These are phyloP conservation scores for Grammomys dolichurus DNA, from an alignment of 2,113 vertebrate genomes.

Conservation along the genomic window DNA sequence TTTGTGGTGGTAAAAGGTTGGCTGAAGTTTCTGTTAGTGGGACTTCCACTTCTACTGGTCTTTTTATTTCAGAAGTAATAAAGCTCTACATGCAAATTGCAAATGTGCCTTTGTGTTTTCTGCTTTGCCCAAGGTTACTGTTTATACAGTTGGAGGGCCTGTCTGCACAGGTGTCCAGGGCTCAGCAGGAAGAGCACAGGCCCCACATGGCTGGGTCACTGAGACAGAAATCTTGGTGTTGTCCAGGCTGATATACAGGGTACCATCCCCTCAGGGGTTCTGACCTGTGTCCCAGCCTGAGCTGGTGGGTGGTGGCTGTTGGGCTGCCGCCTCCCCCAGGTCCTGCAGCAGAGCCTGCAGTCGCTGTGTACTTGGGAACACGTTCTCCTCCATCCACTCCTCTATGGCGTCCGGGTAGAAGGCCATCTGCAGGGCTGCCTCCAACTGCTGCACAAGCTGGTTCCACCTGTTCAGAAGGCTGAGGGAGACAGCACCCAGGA, in stretches of 20 bases:
- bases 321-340: conserved; percentile 80
- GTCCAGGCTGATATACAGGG: too few species aligned
- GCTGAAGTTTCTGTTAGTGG: background rate
- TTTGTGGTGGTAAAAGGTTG: fast-evolving
- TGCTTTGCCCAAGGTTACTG: too few species aligned
- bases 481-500: background rate
- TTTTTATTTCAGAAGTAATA: conserved; percentile 44
- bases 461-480: conserved; percentile 91
- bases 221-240: background rate
- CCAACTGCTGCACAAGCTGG: conserved; percentile 86
- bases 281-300: fast-evolving
- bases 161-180: background rate
- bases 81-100: background rate
- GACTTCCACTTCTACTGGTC: background rate
- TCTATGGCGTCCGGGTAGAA: conserved; percentile 90
- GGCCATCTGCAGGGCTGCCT: conserved; percentile 88
- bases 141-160: fast-evolving
- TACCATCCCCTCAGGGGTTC: background rate
- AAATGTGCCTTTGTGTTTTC: background rate
- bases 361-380: conserved; percentile 87
- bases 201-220: fast-evolving
- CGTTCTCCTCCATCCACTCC: conserved; percentile 96
- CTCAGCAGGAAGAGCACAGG: fast-evolving
- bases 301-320: fast-evolving
- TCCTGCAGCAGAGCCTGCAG: conserved; percentile 90